phyloP scores from a whole-genome alignment of 1,140 invertebrate species.

The Drosophila melanogaster region DNA sequence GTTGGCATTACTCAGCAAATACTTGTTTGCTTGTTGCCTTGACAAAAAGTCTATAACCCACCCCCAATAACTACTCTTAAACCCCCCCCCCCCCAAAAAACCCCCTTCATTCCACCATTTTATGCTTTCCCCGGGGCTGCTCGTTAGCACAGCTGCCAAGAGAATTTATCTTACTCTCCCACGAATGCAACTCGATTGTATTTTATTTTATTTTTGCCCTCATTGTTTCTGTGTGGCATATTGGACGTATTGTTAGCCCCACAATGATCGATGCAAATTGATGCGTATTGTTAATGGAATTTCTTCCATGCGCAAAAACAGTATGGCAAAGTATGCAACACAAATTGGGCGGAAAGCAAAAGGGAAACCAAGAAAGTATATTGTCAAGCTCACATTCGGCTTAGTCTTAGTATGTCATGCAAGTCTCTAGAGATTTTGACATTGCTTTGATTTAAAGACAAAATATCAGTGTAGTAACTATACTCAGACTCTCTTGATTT shows the following conservation, averaged over 20 bases:
- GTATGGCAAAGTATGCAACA: constrained; percentile 6
- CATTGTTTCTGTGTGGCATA: constrained; percentile 58
- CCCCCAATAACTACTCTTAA: not conserved
- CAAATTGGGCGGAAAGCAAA: constrained; percentile 10
- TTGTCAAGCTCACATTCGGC: not conserved
- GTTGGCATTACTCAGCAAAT: constrained; percentile 71
- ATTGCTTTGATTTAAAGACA: not conserved
- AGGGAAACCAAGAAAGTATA: not conserved
- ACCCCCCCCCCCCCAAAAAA: not conserved
- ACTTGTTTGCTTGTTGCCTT: constrained; percentile 46
- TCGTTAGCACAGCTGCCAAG: constrained; percentile 76
- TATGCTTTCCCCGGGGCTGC: constrained; percentile 34
- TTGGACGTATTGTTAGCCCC: constrained; percentile 76
- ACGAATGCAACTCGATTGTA: constrained; percentile 60
- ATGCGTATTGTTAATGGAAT: constrained; percentile 75
- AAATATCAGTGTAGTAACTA: no score
- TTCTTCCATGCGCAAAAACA: constrained; percentile 7
- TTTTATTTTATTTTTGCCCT: constrained; percentile 35
- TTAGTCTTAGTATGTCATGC: not conserved
- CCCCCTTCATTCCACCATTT: not conserved
- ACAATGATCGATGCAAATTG: constrained; percentile 82
- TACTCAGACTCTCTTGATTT: no score
- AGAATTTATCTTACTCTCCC: constrained; percentile 80
- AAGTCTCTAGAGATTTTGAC: not conserved
- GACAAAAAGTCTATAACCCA: constrained; percentile 48